Evolutionary conservation across 1,140 invertebrate genomes (phyloP).

Genomic region (Drosophila fuyamai): DNA sequence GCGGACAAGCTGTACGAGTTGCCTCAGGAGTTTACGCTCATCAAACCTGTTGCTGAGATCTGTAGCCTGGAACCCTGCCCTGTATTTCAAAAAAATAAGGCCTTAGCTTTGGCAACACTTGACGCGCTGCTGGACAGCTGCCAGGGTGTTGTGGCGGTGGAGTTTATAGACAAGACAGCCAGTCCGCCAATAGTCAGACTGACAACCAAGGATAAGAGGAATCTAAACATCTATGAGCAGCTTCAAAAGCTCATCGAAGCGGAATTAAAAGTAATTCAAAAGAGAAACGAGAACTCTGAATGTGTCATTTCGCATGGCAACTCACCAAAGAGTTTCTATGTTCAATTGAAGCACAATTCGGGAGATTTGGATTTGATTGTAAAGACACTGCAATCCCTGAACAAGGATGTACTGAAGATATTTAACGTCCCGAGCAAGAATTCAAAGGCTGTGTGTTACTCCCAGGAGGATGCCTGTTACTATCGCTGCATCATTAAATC

Average conservation of each 20-base stretch:
- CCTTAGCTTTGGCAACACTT: conserved; percentile 49
- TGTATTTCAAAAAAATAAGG: conserved; percentile 45
- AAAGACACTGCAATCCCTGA: conserved; percentile 83
- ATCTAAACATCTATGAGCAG: conserved; percentile 60
- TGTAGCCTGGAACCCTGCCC: conserved; percentile 86
- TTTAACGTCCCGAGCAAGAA: conserved; percentile 1
- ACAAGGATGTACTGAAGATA: conserved; percentile 40
- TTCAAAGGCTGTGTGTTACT: conserved; percentile 87
- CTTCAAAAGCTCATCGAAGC: conserved; percentile 57
- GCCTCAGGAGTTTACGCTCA: conserved; percentile 87
- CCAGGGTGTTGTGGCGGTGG: conserved; percentile 72
- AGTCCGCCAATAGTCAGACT: conserved; percentile 54
- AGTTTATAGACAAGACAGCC: conserved; percentile 50
- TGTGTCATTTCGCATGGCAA: conserved; percentile 87
- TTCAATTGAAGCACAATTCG: conserved; percentile 88
- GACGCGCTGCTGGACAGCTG: conserved; percentile 73
- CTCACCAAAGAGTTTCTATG: conserved; percentile 89
- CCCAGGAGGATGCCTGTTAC: conserved; percentile 89
- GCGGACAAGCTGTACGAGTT: conserved; percentile 87
- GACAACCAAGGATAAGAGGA: conserved; percentile 47
- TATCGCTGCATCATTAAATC: conserved; percentile 88
- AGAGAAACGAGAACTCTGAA: conserved; percentile 44
- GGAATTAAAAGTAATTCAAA: conserved; percentile 30
- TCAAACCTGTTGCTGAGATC: conserved; percentile 87
- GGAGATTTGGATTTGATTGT: conserved; percentile 87